Conservation (phyloP, 2,113 vertebrate species). For the Phylloscopus trochiloides region DNA sequence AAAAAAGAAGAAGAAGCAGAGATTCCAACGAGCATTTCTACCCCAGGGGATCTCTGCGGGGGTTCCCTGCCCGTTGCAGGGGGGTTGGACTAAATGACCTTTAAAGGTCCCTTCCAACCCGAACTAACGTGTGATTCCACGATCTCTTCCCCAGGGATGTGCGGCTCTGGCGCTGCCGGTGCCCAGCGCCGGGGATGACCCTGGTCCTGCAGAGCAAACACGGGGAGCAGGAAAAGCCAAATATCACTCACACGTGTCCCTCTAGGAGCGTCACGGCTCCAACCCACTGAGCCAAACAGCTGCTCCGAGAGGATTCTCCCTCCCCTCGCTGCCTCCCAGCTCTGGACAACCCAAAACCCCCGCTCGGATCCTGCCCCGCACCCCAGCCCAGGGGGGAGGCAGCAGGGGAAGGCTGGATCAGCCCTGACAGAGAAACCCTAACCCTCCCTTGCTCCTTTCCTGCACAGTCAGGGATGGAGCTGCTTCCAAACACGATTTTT, state of each 20-base stretch:
- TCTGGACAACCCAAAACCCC: neutral
- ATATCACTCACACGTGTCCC: rapidly evolving
- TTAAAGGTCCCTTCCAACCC: neutral
- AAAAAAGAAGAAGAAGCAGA: neutral
- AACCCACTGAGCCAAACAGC: rapidly evolving
- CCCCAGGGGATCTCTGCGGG: neutral
- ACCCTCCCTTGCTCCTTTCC: neutral
- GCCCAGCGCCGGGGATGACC: neutral
- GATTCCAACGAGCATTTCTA: neutral
- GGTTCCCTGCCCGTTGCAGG: neutral
- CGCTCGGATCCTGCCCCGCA: rapidly evolving
- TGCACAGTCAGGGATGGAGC: rapidly evolving
- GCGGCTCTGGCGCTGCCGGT: neutral
- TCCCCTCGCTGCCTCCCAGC: neutral
- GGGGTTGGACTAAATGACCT: neutral
- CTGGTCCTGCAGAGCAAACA: rapidly evolving
- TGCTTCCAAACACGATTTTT: neutral
- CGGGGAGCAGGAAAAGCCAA: neutral
- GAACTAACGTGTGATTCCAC: rapidly evolving
- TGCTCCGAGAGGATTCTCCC: neutral
- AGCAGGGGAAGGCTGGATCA: neutral
- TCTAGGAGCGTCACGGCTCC: rapidly evolving
- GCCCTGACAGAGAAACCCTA: rapidly evolving
- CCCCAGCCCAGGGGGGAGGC: neutral
- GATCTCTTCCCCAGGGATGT: neutral